A percentile compares a stretch with the other conserved stretches of the same genome.
These are phyloP conservation scores for Criorhina ranunculi DNA, from an alignment of 2,888 invertebrate genomes.

Conservation along the genomic window DNA sequence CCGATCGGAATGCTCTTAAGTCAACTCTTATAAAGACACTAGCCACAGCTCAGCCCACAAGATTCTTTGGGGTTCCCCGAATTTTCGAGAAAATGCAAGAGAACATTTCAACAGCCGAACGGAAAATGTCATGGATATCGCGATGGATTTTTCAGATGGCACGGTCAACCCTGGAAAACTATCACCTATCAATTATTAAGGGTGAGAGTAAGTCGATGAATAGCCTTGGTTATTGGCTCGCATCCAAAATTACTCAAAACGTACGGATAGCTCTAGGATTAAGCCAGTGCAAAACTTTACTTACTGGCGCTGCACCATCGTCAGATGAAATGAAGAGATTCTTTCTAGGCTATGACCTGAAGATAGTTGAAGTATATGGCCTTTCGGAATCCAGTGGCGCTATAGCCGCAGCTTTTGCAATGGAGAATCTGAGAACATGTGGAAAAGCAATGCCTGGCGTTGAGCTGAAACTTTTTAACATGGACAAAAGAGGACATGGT, in stretches of 20 bases:
- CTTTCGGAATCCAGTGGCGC: slow-evolving; percentile 95
- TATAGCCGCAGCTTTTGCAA: slow-evolving; percentile 84
- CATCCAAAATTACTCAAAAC: slow-evolving; percentile 89
- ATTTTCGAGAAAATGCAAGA: slow-evolving; percentile 97
- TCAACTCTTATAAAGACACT: slow-evolving; percentile 91
- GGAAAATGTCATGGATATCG: slow-evolving; percentile 88
- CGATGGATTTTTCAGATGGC: slow-evolving; percentile 89
- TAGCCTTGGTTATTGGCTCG: slow-evolving; percentile 79
- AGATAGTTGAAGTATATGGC: slow-evolving; percentile 93
- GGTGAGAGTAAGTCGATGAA: slow-evolving; percentile 83
- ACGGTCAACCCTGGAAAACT: slow-evolving; percentile 86
- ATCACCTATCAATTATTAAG: slow-evolving; percentile 86
- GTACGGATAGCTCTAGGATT: slow-evolving; percentile 91
- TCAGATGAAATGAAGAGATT: slow-evolving; percentile 92
- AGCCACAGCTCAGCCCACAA: slow-evolving; percentile 91
- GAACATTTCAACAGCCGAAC: slow-evolving; percentile 90
- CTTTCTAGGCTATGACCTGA: slow-evolving; percentile 93
- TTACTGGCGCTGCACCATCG: slow-evolving; percentile 94
- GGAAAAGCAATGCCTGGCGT: slow-evolving; percentile 89
- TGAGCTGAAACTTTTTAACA: slow-evolving; percentile 88
- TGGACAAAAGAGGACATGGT: slow-evolving; percentile 90
- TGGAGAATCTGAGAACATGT: slow-evolving; percentile 87
- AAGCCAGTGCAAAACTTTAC: slow-evolving; percentile 88
- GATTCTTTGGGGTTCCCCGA: slow-evolving; percentile 94
- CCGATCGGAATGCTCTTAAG: slow-evolving; percentile 94